A percentile compares a stretch with the other conserved stretches of the same genome.
Evolutionary conservation across 2,797 vertebrate species (phyloP).

Genomic region (Limosa lapponica): DNA sequence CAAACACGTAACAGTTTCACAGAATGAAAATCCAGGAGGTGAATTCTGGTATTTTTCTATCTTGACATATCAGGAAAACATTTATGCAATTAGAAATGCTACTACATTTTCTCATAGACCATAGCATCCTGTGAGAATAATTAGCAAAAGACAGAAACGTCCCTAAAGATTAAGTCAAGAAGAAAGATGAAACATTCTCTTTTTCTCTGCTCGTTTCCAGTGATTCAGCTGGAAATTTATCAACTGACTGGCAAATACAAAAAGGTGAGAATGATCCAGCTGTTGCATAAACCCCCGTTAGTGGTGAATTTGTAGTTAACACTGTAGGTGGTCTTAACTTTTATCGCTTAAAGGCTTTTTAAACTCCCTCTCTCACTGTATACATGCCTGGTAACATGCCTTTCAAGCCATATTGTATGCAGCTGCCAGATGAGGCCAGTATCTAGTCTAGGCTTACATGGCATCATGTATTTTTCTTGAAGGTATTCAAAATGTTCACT

Average conservation of each 20-base stretch:
- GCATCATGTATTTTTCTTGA: neutral
- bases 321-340: neutral
- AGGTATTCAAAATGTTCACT: neutral
- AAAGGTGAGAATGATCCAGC: neutral
- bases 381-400: neutral
- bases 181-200: neutral
- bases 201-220: neutral
- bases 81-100: neutral
- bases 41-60: neutral
- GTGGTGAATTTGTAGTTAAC: neutral
- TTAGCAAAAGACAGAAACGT: neutral
- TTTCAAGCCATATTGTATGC: neutral
- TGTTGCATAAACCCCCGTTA: neutral
- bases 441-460: neutral
- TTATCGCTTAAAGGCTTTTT: neutral
- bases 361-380: neutral
- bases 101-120: neutral
- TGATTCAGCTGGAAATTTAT: neutral
- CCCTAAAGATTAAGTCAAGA: neutral
- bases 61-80: neutral
- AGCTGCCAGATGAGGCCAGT: neutral
- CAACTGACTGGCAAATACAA: neutral
- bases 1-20: neutral
- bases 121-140: neutral
- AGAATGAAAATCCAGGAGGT: neutral